Conservation (phyloP, 2,113 vertebrate species). For the Leucopsar rothschildi region DNA sequence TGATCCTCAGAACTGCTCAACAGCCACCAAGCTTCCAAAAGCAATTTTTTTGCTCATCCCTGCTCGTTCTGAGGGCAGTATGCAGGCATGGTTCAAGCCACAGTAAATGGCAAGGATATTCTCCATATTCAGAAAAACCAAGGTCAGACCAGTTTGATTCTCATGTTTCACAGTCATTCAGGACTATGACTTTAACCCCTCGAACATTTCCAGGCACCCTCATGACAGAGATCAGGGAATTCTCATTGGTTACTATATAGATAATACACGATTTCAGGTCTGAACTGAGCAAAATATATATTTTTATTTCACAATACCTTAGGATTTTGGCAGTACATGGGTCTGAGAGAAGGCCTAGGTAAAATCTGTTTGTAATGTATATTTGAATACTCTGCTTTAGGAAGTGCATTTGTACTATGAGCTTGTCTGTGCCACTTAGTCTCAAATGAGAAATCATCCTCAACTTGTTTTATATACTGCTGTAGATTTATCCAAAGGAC, state of each 20-base stretch:
- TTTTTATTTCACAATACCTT: not conserved
- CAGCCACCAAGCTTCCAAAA: not conserved
- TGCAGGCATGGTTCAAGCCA: accelerated
- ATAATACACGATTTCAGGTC: not conserved
- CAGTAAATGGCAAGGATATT: not conserved
- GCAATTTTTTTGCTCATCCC: not conserved
- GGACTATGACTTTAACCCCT: not conserved
- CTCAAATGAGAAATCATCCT: not conserved
- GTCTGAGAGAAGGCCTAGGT: not conserved
- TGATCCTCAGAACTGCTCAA: not conserved
- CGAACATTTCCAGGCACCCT: accelerated
- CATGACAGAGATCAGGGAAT: not conserved
- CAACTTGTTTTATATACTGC: not conserved
- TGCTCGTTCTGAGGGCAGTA: not conserved
- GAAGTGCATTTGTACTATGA: not conserved
- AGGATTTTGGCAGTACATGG: not conserved
- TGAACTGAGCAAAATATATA: not conserved
- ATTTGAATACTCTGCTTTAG: not conserved
- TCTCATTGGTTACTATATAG: accelerated
- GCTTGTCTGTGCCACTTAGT: not conserved
- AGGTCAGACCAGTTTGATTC: not conserved
- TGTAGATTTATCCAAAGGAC: not conserved
- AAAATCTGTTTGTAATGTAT: not conserved
- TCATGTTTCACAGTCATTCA: not conserved
- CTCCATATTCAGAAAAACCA: not conserved